Percentiles rank a stretch among this genome's conserved stretches.
Evolutionary conservation across 2,113 vertebrate species (phyloP).

Genomic region (Herpetotheres cachinnans): DNA sequence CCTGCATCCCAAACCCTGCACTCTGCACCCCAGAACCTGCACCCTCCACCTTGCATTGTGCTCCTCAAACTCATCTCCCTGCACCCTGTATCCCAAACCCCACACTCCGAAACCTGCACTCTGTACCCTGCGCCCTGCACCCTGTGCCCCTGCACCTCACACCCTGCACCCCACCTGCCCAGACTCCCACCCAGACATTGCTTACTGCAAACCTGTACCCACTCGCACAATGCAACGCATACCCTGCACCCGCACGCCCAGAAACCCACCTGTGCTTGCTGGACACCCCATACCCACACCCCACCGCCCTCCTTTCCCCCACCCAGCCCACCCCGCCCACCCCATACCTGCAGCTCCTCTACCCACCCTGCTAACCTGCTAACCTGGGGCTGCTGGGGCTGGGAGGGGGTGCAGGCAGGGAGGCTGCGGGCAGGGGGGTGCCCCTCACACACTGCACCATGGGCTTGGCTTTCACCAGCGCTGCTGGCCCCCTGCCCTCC

Average conservation of each 20-base stretch:
- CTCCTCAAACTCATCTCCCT: too few relatives aligned
- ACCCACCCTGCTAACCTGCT: background rate
- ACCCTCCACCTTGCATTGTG: background rate
- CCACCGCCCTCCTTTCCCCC: background rate
- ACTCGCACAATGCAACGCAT: rapidly evolving
- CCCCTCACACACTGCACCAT: background rate
- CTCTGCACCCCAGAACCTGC: background rate
- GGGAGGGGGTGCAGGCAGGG: background rate
- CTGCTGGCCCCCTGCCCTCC: background rate
- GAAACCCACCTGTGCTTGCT: background rate
- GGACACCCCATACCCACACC: rapidly evolving
- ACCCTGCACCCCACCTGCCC: background rate
- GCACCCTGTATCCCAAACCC: background rate
- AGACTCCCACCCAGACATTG: too few relatives aligned
- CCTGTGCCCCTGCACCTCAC: background rate
- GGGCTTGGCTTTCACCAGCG: background rate
- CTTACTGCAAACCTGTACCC: background rate
- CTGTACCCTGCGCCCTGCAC: too few relatives aligned
- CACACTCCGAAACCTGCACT: background rate
- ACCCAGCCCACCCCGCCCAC: background rate
- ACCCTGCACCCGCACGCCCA: background rate
- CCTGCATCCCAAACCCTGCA: background rate
- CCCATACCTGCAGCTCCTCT: background rate
- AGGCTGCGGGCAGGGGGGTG: background rate
- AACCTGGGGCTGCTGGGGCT: background rate